phyloP scores from a whole-genome alignment of 1,140 invertebrate species.

The Diuraphis noxia region DNA sequence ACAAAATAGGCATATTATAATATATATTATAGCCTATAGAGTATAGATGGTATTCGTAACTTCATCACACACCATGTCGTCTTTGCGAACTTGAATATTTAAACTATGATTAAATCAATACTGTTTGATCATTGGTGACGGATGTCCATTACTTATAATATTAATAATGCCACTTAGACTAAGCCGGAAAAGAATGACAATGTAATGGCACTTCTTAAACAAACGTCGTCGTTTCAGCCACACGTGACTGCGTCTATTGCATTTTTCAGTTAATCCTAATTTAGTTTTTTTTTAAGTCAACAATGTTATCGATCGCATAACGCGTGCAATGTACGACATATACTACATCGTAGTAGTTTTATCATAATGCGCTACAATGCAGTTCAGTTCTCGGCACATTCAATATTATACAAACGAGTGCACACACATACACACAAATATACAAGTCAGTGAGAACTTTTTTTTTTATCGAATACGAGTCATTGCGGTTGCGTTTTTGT shows the following conservation, averaged over 20 bases:
- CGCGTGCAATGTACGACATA: neutral
- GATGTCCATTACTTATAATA: no score
- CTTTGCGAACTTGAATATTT: no score
- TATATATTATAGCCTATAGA: no score
- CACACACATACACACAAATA: neutral
- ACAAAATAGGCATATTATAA: no score
- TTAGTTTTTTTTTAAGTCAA: neutral
- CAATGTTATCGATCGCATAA: neutral
- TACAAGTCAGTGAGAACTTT: neutral
- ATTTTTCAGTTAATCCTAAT: neutral
- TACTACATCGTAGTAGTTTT: neutral
- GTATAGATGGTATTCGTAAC: no score
- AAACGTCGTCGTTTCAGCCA: neutral
- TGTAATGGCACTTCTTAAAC: neutral
- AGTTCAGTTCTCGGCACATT: neutral
- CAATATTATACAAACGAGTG: neutral
- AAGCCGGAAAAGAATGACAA: no score
- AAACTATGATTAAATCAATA: no score
- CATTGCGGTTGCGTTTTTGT: neutral
- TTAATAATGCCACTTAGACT: no score
- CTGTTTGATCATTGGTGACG: no score
- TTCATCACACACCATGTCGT: no score
- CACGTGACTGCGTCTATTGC: neutral
- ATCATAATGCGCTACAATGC: constrained; percentile 6
- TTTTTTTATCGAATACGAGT: neutral